phyloP scores from a whole-genome alignment of 2,113 vertebrate genomes.

The Ictidomys tridecemlineatus region DNA sequence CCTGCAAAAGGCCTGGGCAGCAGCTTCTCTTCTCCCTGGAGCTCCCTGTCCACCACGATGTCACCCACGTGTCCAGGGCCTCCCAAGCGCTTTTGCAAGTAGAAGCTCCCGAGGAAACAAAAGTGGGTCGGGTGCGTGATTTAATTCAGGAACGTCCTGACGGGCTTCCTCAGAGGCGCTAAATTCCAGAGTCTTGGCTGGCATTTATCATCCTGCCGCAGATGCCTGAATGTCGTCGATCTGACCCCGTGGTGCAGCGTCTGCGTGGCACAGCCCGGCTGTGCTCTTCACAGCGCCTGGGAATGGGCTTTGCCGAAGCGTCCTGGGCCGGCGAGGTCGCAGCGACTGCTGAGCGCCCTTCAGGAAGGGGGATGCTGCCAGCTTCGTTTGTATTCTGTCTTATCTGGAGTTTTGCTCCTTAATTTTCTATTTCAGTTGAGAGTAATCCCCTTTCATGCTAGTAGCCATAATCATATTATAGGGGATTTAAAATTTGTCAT shows the following conservation, averaged over 20 bases:
- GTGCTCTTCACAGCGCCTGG: conserved; percentile 75
- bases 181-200: background rate
- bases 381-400: conserved; percentile 67
- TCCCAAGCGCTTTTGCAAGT: background rate
- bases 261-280: conserved; percentile 39
- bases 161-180: conserved; percentile 17
- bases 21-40: background rate
- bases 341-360: conserved; percentile 64
- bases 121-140: background rate
- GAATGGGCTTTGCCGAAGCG: conserved; percentile 66
- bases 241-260: background rate
- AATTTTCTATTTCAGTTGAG: conserved; percentile 72
- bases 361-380: conserved; percentile 79
- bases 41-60: background rate
- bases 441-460: conserved; percentile 64
- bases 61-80: background rate
- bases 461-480: conserved; percentile 61
- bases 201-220: background rate
- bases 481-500: conserved; percentile 57
- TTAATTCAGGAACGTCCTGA: background rate
- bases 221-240: conserved; percentile 49
- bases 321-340: conserved; percentile 31
- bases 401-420: conserved; percentile 60
- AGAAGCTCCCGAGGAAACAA: background rate
- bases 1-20: conserved; percentile 8